Base-by-base conservation (phyloP, 30 jellyfish, hydroid and myxozoan genomes). In the Turritopsis dohrnii region DNA sequence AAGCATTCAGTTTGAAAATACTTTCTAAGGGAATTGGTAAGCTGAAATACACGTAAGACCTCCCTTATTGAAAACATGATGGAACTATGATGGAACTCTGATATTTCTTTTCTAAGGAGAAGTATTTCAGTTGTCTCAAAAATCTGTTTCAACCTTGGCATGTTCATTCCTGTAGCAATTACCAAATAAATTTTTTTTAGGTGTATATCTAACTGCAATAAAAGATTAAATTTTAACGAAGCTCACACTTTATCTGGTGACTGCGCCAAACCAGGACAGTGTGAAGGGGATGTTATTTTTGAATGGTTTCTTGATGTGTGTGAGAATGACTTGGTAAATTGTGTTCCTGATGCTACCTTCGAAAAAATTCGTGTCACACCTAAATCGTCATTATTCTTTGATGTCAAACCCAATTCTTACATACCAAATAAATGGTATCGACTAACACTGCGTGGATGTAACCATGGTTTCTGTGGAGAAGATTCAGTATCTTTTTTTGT, bases 281-380 rank as follows among this genome's bases (percentile, higher is more conserved):
- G 83, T 29, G 83, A 74, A 28, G 83, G 83, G 18, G 65, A 30
- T n/a, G 16, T 74, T 13, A 30, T 7, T 16, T 74, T 74, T 29
- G 65, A 74, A 74, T 74, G 83, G 83, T 24, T 29, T 17, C 83
- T 74, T 0, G 26, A 74, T 29, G 24, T 29, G 65, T 74, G 83
- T n/a, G 60, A 24, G 13, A 74, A 19, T 26, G 83, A 74, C 72
- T 21, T 20, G 53, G 53, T 8, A 74, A 74, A 26, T 9, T 74
- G 83, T 30, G 65, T 74, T 7, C 83, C 83, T n/a, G 41, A 28
- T 9, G 18, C 28, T 71, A 26, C 28, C 28, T n/a, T 74, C 19
- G 41, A 74, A 1, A 41, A 29, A 0, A 74, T 74, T 1, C 24
- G 53, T 16, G 9, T n/a, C 0, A 26, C 24, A 8, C 0, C 72